Evolutionary conservation across 2,797 vertebrate genomes (phyloP), one percentile per base, ranked within the genome.

Genomic region (Coilia nasus): DNA sequence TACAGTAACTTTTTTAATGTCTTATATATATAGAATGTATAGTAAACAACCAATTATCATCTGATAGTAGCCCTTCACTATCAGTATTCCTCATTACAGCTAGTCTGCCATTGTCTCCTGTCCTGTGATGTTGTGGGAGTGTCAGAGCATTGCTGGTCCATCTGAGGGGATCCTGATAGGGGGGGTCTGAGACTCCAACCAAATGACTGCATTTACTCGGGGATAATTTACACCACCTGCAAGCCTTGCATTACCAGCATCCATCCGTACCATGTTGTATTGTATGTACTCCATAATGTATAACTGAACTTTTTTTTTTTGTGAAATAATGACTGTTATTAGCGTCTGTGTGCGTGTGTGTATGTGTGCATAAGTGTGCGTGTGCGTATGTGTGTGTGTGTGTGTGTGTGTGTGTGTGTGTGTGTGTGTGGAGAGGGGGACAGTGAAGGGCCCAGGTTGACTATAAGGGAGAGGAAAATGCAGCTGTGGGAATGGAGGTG

Each of bases 271-370:
- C 71, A 41, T n/a, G 17, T 78, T 78, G 15, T 78, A 78, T 41
- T 78, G 71, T 78, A 78, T 78, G 71, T 78, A 78, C 41, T 41
- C 71, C 71, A 78, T 78, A 78, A 78, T 78, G 71, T 78, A 78
- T 78, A 78, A 19, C 71, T 44, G 41, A 54, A 54, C 50, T 54
- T 9, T 54, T 54, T 1, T 54, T 54, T 54, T 78, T 71, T 6
- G 31, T 31, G 64, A 31, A 44, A 44, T 44, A 78, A 78, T 44
- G 71, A 78, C 71, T 78, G 71, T 78, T 78, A 78, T n/a, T 54
- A 54, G 71, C 19, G 71, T 41, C 12, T 35, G 67, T 28, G 23
- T 23, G 59, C 10, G 56, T 19, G 17, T 57, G 14, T 62, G 60
- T 62, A 23, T 23, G n/a, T 62, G 60, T 12, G 50, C 10, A n/a